These are phyloP conservation scores for Strigamia transsilvanica DNA, from an alignment of 2,888 invertebrate species.

Conservation along the genomic window DNA sequence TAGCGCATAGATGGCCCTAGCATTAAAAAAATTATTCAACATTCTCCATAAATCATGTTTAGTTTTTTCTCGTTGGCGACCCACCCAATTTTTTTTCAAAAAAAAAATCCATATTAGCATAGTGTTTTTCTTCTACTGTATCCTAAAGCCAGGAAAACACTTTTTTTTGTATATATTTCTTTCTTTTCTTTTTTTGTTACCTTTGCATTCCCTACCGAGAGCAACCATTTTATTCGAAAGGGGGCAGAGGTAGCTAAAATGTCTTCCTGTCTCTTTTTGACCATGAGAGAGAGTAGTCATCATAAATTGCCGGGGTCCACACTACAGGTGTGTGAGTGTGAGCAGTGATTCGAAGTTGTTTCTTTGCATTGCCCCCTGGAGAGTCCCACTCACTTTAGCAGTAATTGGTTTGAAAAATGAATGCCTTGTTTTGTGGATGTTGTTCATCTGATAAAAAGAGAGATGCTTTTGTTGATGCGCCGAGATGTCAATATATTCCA, in stretches of 20 bases:
- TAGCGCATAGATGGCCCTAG: not conserved
- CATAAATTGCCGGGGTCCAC: constrained; percentile 27
- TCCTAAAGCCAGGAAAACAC: not conserved
- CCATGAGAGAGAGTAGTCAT: constrained; percentile 27
- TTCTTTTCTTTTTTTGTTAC: not conserved
- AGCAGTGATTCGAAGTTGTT: not conserved
- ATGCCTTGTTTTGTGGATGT: constrained; percentile 27
- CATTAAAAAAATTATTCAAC: not conserved
- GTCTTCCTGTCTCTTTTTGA: constrained; percentile 39
- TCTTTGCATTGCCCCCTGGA: constrained; percentile 26
- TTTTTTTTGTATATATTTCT: not conserved
- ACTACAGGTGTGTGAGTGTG: constrained; percentile 1
- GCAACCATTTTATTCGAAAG: constrained; percentile 19
- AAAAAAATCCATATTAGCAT: not conserved
- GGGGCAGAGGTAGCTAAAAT: constrained; percentile 36
- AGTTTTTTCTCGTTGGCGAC: not conserved
- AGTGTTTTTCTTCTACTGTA: not conserved
- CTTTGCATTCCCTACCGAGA: constrained; percentile 27
- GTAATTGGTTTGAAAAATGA: constrained; percentile 29
- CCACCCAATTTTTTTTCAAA: not conserved
- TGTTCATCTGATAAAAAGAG: constrained; percentile 33
- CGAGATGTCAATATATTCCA: constrained; percentile 26
- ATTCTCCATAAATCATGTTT: constrained; percentile 13
- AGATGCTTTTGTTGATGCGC: not conserved
- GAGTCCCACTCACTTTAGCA: constrained; percentile 3